Evolutionary conservation across 2,888 invertebrate species (phyloP), one percentile per base, ranked within the genome.

Genomic region (Andrena bicolor): DNA sequence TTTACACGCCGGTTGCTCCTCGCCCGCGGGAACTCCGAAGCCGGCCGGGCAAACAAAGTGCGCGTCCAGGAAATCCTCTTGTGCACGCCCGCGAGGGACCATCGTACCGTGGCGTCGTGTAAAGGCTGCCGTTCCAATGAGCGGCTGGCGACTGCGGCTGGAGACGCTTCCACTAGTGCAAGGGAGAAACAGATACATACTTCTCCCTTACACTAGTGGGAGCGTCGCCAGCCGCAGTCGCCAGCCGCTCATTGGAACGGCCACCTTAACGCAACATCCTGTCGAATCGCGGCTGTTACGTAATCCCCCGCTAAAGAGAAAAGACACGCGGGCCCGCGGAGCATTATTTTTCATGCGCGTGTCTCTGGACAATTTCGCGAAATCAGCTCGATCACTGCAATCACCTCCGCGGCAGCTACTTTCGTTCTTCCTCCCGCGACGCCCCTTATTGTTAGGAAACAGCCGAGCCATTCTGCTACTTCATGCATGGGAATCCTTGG

Each of bases 261-360:
- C n/a, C n/a, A n/a, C n/a, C n/a, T n/a, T n/a, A 78, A 77, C 60
- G 80, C 78, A 80, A 80, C 65, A 78, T 80, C 80, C 80, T 80
- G 80, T 65, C 80, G 78, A 66, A 80, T 79, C 64, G 48, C 48
- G 28, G 35, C 48, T 28, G 60, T 75, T 60, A 61, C 75, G 76
- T 20, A 75, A 75, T 30, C 28, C 13, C 13, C 32, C n/a, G 7
- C 10, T 35, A 20, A 65, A 65, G 65, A 73, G 73, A 63, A 73
- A 76, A 64, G 26, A 30, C 58, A n/a, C 58, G 16, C 30, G 23
- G 23, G 26, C 13, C 16, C 56, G 28, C 41, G 65, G 23, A 28
- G 26, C 61, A 8, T 30, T 41, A 65, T 58, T 77, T 35, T 28
- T 53, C 13, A 32, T 20, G 48, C 60, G 35, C 41, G 48, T 65